A percentile compares a stretch with the other conserved stretches of the same genome.
phyloP scores from a whole-genome alignment of 2,797 vertebrate species.

The Rhabdomys pumilio region DNA sequence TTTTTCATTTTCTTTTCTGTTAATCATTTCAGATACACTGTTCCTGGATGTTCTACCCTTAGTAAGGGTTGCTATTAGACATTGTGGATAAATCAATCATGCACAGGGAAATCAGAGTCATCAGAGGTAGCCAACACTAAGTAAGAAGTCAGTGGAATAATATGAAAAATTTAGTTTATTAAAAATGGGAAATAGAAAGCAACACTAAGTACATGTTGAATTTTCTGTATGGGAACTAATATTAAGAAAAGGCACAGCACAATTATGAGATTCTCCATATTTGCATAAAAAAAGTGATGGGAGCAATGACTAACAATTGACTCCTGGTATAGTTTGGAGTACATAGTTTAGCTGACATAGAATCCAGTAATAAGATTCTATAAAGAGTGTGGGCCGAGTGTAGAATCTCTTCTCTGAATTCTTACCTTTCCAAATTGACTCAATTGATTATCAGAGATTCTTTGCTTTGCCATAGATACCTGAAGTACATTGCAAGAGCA shows the following conservation, averaged over 20 bases:
- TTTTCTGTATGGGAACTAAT: neutral
- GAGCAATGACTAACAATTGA: neutral
- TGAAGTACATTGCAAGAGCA: neutral
- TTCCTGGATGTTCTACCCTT: neutral
- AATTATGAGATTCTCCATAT: neutral
- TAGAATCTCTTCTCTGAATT: neutral
- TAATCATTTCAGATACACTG: neutral
- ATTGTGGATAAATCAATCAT: neutral
- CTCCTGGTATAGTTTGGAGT: neutral
- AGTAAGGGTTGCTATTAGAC: constrained; percentile 8
- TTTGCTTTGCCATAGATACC: neutral
- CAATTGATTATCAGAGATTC: neutral
- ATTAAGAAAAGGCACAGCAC: neutral
- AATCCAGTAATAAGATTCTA: neutral
- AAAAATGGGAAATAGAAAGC: neutral
- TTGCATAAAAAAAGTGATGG: neutral
- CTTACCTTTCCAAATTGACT: neutral
- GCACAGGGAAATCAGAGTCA: neutral
- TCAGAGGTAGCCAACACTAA: neutral
- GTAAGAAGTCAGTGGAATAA: neutral
- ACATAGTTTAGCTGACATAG: neutral
- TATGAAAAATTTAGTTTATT: neutral
- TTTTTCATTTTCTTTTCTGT: neutral
- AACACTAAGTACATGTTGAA: neutral
- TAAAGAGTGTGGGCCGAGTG: neutral